Evolutionary conservation across 2,113 vertebrate species (phyloP), one percentile per base, ranked within the genome.

Genomic region (Engraulis encrasicolus): DNA sequence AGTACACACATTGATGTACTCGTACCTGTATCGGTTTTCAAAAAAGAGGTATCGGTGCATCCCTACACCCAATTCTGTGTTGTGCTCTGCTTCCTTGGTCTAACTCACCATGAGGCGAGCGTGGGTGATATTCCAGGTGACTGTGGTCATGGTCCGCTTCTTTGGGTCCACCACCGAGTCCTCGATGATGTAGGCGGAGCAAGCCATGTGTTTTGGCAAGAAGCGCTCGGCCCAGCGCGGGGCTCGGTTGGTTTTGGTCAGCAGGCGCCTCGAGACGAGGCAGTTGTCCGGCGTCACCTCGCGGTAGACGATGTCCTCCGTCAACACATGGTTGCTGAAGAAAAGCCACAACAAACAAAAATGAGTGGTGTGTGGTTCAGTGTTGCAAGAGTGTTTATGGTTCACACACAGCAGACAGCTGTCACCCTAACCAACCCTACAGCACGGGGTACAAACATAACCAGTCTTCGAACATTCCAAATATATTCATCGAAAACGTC

Each of bases 41-140:
- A n/a, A n/a, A n/a, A n/a, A n/a, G n/a, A n/a, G n/a, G n/a, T n/a
- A n/a, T n/a, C n/a, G n/a, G n/a, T n/a, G n/a, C n/a, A n/a, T n/a
- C n/a, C n/a, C n/a, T n/a, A n/a, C n/a, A n/a, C n/a, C n/a, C n/a
- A n/a, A n/a, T n/a, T n/a, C n/a, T n/a, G n/a, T n/a, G n/a, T n/a
- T n/a, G n/a, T n/a, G n/a, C n/a, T n/a, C n/a, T n/a, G n/a, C n/a
- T n/a, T n/a, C n/a, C n/a, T n/a, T n/a, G n/a, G n/a, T n/a, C n/a
- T n/a, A n/a, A 40, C 91, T 90, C 91, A 99, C 98, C 98, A 99
- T 98, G 78, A 99, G 92, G 79, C 96, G 95, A 0, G 95, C 95
- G 0, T 99, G 98, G 91, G 95, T 99, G 92, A 99, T 97, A 91
- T 99, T 99, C 98, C 98, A 98, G 49, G 98, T 98, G 84, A 98